Base-by-base conservation (phyloP, 2,888 invertebrate genomes). In the Eilema sororculum region DNA sequence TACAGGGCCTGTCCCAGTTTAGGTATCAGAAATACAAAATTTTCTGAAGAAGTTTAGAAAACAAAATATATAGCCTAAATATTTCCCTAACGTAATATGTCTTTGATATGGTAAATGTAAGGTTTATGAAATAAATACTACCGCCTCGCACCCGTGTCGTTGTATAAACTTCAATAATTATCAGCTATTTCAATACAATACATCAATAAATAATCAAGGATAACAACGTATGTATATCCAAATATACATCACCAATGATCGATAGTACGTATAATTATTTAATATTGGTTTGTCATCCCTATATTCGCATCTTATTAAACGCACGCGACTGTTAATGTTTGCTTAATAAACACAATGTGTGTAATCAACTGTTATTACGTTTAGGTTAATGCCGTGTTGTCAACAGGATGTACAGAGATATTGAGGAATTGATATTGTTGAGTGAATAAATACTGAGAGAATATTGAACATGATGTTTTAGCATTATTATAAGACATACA, bases 271-370 rank as follows among this genome's bases (percentile, higher is more conserved):
- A 52, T 12, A 33, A n/a, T 62, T 37, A 46, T 59, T 57, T 16
- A 41, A 41, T 58, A 68, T 58, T 46, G 41, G 25, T n/a, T 46
- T 28, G 63, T 65, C 61, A 60, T 65, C 16, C 57, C 46, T 68
- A 46, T 66, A 25, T 68, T 68, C 58, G 58, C 72, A 63, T 68
- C 68, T 65, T 66, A 66, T 65, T 71, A 68, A 72, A 65, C 65
- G 62, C 71, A 71, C 65, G 68, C 71, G 65, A 62, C 64, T 58
- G 58, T 25, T 30, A 52, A 66, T 68, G 61, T 72, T 72, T 66
- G 62, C 68, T 25, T 33, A 62, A 33, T 68, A 65, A 68, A 72
- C 58, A 72, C 5, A 46, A n/a, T 16, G 9, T 71, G 65, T 68
- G 61, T 62, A 65, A 60, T 10, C 65, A 71, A 30, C 65, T 65